phyloP scores from a whole-genome alignment of 2,888 invertebrate species.

The Machimus rusticus region DNA sequence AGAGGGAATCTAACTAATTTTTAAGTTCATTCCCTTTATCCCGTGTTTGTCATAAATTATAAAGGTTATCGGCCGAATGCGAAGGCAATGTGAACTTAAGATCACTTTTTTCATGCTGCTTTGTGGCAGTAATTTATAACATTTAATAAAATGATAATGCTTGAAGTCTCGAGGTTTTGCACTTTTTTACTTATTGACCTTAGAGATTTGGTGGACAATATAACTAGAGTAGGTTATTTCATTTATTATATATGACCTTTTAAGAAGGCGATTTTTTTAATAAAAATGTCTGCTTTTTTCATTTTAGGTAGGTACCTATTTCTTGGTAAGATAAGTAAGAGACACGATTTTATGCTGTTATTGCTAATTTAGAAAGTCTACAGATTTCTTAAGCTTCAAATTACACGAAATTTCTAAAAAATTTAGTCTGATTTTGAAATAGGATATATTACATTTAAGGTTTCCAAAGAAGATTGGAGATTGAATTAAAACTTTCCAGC shows the following conservation, averaged over 20 bases:
- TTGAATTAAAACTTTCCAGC: no score
- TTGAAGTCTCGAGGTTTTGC: not conserved
- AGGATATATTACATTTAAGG: no score
- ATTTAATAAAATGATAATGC: not conserved
- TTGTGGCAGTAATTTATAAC: not conserved
- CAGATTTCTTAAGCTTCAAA: no score
- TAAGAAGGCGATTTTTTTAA: not conserved
- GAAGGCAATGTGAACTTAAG: not conserved
- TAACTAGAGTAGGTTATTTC: not conserved
- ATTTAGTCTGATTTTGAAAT: no score
- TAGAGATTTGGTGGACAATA: not conserved
- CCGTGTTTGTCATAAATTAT: not conserved
- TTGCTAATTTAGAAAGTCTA: no score
- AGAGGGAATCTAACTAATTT: not conserved
- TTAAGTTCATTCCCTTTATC: not conserved
- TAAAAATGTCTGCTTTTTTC: not conserved
- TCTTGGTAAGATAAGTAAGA: no score
- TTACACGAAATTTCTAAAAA: no score
- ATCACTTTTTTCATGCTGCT: not conserved
- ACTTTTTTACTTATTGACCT: not conserved
- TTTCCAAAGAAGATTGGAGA: no score
- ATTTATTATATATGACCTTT: not conserved
- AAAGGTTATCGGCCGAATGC: not conserved
- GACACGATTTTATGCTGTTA: no score
- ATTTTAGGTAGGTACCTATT: no score